phyloP scores from a whole-genome alignment of 37 sponge, comb jelly and placozoan species.

The Dysidea cf. avara region DNA sequence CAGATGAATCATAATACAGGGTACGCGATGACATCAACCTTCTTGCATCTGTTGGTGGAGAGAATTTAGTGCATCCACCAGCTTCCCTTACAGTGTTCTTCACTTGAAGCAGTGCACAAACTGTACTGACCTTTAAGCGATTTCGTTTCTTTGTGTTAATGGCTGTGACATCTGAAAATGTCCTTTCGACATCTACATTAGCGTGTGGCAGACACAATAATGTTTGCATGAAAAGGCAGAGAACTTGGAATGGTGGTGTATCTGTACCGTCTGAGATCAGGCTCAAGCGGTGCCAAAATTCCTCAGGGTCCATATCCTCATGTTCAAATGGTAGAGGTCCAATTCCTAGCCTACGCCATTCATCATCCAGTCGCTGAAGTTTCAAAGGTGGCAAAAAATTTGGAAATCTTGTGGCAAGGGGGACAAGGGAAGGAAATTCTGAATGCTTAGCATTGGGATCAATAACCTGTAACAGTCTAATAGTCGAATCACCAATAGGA shows the following conservation, averaged over 20 bases:
- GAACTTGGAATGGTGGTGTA: neutral
- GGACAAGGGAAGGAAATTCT: constrained; percentile 9
- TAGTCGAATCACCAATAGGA: constrained; percentile 2
- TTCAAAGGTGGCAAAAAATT: neutral
- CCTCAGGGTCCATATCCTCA: constrained; percentile 2
- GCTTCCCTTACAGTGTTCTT: neutral
- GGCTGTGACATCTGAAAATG: neutral
- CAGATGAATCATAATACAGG: too few relatives aligned
- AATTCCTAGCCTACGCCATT: constrained; percentile 5
- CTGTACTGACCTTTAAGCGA: neutral
- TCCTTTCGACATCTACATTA: constrained; percentile 10
- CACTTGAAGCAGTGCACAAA: neutral
- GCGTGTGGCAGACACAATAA: too few relatives aligned
- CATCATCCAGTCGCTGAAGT: constrained; percentile 1
- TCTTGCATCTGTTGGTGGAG: constrained; percentile 6
- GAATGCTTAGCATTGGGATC: neutral
- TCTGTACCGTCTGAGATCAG: neutral
- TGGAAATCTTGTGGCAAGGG: constrained; percentile 9
- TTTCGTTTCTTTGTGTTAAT: neutral
- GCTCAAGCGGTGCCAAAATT: neutral
- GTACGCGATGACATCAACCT: neutral
- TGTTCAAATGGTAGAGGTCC: constrained; percentile 3
- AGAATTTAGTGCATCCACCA: neutral
- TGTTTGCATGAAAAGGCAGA: neutral
- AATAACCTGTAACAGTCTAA: constrained; percentile 3